Conservation (phyloP, 2,113 vertebrate genomes). For the Rhipidura dahli region DNA sequence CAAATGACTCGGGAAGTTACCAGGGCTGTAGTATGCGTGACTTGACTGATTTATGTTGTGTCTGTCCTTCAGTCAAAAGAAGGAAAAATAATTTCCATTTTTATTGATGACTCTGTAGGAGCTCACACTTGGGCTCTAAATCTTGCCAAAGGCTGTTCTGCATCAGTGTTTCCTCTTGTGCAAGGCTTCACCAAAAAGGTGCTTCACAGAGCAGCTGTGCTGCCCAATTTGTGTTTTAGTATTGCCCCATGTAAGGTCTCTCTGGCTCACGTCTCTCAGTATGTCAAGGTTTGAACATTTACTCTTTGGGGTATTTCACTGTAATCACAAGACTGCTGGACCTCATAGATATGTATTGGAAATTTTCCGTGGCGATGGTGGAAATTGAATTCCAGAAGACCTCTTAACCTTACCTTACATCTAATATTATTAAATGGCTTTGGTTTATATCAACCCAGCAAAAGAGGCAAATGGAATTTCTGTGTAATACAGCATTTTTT, state of each 20-base stretch:
- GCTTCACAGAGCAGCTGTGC: neutral
- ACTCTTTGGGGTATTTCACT: neutral
- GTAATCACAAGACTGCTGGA: neutral
- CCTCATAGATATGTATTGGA: neutral
- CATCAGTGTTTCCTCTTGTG: neutral
- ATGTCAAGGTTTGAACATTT: neutral
- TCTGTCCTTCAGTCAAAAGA: slow-evolving; percentile 30
- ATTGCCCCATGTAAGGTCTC: neutral
- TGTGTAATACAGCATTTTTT: neutral
- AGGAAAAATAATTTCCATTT: slow-evolving; percentile 49
- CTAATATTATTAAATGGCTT: neutral
- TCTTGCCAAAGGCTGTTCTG: neutral
- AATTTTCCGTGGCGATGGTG: neutral
- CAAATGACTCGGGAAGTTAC: slow-evolving; percentile 19
- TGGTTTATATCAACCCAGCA: neutral
- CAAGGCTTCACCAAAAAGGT: neutral
- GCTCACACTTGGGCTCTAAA: neutral
- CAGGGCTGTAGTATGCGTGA: neutral
- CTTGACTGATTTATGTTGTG: slow-evolving; percentile 9
- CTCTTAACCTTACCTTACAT: neutral
- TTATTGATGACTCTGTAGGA: slow-evolving; percentile 19
- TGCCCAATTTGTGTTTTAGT: neutral
- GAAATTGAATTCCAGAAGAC: slow-evolving; percentile 12
- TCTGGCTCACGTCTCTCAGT: neutral
- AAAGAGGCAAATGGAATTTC: neutral